These are phyloP conservation scores for Tonatia bakeri DNA, from an alignment of 2,113 vertebrate genomes.

Conservation along the genomic window DNA sequence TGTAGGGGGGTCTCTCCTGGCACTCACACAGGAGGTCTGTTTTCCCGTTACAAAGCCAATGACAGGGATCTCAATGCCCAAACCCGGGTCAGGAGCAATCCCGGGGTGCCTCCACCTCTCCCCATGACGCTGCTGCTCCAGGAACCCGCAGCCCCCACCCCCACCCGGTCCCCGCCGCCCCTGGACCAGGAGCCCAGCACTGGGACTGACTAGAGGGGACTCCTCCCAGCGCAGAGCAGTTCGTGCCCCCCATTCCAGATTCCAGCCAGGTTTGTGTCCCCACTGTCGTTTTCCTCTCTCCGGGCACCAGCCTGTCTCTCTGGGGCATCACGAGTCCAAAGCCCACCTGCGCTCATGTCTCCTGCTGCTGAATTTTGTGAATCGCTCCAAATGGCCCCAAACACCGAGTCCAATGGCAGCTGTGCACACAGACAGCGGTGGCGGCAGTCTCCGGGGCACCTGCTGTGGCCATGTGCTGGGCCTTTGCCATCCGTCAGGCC, in stretches of 20 bases:
- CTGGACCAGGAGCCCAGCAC: rapidly evolving
- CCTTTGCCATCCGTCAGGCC: rapidly evolving
- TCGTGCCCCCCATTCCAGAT: not conserved
- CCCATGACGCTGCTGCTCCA: rapidly evolving
- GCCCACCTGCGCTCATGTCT: not conserved
- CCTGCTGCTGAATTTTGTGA: not conserved
- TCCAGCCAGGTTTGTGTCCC: rapidly evolving
- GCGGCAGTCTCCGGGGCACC: not conserved
- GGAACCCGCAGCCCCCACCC: not conserved
- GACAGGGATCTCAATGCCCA: not conserved
- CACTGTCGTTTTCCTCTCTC: not conserved
- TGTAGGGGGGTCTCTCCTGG: not conserved
- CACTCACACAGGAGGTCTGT: not conserved
- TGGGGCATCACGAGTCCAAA: not conserved
- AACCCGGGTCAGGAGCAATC: not conserved
- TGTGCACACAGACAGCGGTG: rapidly evolving
- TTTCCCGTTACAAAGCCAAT: not conserved
- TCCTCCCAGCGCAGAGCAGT: rapidly evolving
- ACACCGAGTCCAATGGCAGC: not conserved
- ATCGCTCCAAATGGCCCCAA: not conserved
- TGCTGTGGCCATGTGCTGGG: not conserved
- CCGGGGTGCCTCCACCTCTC: no score
- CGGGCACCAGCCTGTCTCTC: no score
- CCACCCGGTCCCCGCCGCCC: rapidly evolving
- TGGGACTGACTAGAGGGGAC: rapidly evolving